Evolutionary conservation across 2,113 vertebrate genomes (phyloP), one percentile per base, ranked within the genome.

Genomic region (Psephotus haematonotus): DNA sequence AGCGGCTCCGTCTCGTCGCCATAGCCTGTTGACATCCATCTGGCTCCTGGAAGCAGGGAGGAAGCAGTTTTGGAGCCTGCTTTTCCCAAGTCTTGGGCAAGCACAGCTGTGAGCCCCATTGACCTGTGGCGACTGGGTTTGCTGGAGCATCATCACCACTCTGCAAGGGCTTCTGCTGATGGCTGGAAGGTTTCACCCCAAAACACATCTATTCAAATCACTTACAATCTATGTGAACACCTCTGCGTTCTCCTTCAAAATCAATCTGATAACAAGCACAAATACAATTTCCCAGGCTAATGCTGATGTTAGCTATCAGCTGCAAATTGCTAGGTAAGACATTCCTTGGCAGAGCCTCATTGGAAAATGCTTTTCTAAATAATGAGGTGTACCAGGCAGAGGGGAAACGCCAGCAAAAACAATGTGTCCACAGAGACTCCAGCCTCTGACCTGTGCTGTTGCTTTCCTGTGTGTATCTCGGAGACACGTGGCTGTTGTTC

Each of bases 81-180:
- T 95, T 65, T 55, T 71, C 7, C 0, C 23, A 31, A 8, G 13
- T 4, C 57, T 35, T 3, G 13, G 37, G 35, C 4, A 28, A 25
- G 1, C 0, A 0, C 4, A 35, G 87, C 28, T 27, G 41, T 0
- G 4, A 67, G 37, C 50, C 2, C 0, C 8, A 5, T 7, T 2
- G 5, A 3, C 37, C 25, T 2, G 2, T 18, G 49, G 46, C 29
- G 17, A 0, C 6, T 0, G 4, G 47, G 25, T 50, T 59, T 70
- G 39, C 29, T 68, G 59, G 62, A 43, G 57, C 46, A 43, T 7
- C 72, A 13, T 19, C 10, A 4, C 4, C 0, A 0, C 25, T 10
- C 82, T 16, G 25, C 27, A 17, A 33, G 44, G 43, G 6, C 5
- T 82, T 23, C 68, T 65, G 52, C 52, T 81, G 77, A 27, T 2